Evolutionary conservation across 2,113 vertebrate genomes (phyloP), one percentile per base, ranked within the genome.

Genomic region (Aptenodytes forsteri): DNA sequence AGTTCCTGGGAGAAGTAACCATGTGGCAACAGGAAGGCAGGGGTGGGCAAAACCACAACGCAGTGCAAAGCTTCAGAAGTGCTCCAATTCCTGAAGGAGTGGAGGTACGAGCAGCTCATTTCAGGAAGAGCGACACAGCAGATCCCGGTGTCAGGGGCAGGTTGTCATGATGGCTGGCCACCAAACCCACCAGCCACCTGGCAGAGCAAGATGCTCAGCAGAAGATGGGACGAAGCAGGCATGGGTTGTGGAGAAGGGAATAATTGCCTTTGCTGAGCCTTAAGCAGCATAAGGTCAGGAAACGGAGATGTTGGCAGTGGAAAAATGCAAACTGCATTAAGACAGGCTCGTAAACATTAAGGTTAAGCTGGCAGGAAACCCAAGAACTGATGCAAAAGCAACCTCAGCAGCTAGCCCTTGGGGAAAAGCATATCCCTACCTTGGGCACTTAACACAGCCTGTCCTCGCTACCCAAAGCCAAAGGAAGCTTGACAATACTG

Each of bases 181-280:
- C 58, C 86, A 85, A 87, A 56, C 13, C 42, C 23, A 55, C 14
- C 49, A 61, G 49, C n/a, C 69, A 69, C 22, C 7, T 0, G 0
- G 49, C 25, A 80, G 23, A 83, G 17, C 13, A 30, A 30, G 40
- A 38, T 17, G 46, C 25, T 19, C 32, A 47, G 13, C 30, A 77
- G 29, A 65, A 70, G 1, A 21, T 1, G 6, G 64, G 29, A 65
- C 26, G 49, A 52, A 40, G 44, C 1, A 0, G 13, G 3, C 27
- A 8, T 1, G 12, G 15, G 23, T 11, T 69, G 42, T 3, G 26
- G n/a, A 46, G 20, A 55, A 66, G 16, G 34, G 34, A 92, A 7
- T 18, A 36, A 62, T 6, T 54, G 17, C 27, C 55, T 84, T 47
- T 61, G 50, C 29, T 47, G 59, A 83, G 46, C 20, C 23, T 82